These are phyloP conservation scores for Agrilus biguttatus DNA, from an alignment of 2,888 invertebrate genomes.

Conservation along the genomic window DNA sequence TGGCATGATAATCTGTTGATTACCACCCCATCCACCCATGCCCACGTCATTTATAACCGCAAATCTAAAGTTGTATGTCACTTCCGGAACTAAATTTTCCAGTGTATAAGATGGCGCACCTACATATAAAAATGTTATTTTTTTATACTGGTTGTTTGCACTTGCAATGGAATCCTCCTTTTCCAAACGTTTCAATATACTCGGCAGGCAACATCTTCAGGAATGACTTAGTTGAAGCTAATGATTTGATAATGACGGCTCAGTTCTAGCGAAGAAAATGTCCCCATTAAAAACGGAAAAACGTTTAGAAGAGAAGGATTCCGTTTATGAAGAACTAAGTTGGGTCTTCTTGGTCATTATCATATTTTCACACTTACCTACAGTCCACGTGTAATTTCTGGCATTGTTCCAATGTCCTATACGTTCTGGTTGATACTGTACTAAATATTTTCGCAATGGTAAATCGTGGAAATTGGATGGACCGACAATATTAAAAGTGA, in stretches of 20 bases:
- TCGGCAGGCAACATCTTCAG: not conserved
- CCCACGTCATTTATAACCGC: conserved; percentile 77
- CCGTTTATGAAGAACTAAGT: too few species aligned
- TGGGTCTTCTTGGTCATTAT: too few species aligned
- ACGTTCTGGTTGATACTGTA: conserved; percentile 58
- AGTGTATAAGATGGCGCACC: conserved; percentile 62
- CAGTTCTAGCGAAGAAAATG: too few species aligned
- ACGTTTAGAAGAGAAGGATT: too few species aligned
- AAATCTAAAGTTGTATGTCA: conserved; percentile 68
- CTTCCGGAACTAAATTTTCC: conserved; percentile 63
- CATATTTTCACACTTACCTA: conserved; percentile 35
- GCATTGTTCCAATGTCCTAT: conserved; percentile 56
- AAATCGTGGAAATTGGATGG: conserved; percentile 63
- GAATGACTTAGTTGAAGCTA: too few species aligned
- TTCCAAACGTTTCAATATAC: not conserved
- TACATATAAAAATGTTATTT: conserved; percentile 14
- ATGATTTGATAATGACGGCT: too few species aligned
- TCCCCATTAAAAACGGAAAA: too few species aligned
- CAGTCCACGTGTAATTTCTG: conserved; percentile 62
- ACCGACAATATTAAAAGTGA: conserved; percentile 63
- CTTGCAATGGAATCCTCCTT: not conserved
- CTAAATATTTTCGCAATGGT: conserved; percentile 57
- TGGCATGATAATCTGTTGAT: conserved; percentile 55
- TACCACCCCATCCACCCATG: conserved; percentile 53
- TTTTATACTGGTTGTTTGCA: not conserved